phyloP scores from a whole-genome alignment of 2,113 vertebrate genomes.

The Isurus oxyrinchus region DNA sequence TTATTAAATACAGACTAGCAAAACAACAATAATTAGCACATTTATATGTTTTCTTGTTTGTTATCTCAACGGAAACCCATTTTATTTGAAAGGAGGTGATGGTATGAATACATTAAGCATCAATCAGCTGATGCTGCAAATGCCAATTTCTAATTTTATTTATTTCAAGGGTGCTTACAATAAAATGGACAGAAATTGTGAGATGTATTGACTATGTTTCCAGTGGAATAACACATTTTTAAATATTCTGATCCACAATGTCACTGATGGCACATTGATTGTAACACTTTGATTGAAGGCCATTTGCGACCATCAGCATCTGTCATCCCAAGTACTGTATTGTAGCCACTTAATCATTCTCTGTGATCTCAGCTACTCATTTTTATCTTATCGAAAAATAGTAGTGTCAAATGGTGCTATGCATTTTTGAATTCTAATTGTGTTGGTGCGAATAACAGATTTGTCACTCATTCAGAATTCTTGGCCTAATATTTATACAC shows the following conservation, averaged over 20 bases:
- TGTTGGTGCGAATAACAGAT: not conserved
- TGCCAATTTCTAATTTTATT: not conserved
- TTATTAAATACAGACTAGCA: not conserved
- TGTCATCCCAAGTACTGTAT: slow-evolving; percentile 54
- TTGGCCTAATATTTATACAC: not conserved
- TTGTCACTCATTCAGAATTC: not conserved
- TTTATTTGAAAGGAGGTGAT: not conserved
- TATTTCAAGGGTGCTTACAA: not conserved
- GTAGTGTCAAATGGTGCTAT: not conserved
- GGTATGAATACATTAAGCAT: not conserved
- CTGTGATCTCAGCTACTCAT: slow-evolving; percentile 16
- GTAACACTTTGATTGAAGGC: slow-evolving; percentile 45
- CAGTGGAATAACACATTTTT: slow-evolving; percentile 61
- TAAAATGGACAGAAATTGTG: not conserved
- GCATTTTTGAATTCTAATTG: slow-evolving; percentile 26
- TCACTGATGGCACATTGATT: slow-evolving; percentile 63
- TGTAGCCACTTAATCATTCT: slow-evolving; percentile 49
- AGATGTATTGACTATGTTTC: slow-evolving; percentile 4
- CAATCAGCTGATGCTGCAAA: not conserved
- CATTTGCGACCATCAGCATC: slow-evolving; percentile 51
- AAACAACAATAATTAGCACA: not conserved
- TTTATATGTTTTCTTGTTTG: not conserved
- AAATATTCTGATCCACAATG: slow-evolving; percentile 64
- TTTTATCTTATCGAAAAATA: slow-evolving; percentile 25
- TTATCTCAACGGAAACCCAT: not conserved